A percentile compares a stretch with the other conserved stretches of the same genome.
These are phyloP conservation scores for Nibea albiflora DNA, from an alignment of 2,113 vertebrate genomes.

Conservation along the genomic window DNA sequence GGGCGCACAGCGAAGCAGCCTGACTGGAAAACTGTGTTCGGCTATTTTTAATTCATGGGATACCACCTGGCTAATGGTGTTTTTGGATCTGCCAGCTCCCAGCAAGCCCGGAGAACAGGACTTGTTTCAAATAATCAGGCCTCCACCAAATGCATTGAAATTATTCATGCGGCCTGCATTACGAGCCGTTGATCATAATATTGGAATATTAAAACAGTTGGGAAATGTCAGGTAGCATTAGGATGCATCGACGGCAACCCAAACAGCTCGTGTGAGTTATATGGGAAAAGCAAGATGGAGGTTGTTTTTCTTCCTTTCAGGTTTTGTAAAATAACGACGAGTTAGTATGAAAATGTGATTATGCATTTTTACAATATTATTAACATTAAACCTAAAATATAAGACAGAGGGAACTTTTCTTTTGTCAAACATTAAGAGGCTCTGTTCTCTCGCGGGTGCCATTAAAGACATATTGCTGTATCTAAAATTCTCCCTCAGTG, in stretches of 20 bases:
- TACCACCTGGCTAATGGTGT: conserved; percentile 96
- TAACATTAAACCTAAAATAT: not conserved
- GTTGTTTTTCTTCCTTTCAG: not conserved
- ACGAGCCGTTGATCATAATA: conserved; percentile 77
- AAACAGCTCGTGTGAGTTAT: conserved; percentile 50
- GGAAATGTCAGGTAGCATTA: conserved; percentile 77
- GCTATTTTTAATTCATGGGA: conserved; percentile 97
- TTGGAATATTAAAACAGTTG: conserved; percentile 77
- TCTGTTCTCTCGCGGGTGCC: too few species aligned
- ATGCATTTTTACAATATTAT: not conserved
- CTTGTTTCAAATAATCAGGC: conserved; percentile 82
- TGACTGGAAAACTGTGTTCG: conserved; percentile 94
- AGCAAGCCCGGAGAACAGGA: conserved; percentile 75
- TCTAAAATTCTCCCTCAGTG: conserved; percentile 56
- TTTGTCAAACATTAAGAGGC: conserved; percentile 43
- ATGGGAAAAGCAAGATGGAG: not conserved
- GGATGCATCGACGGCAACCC: conserved; percentile 47
- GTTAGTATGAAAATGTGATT: not conserved
- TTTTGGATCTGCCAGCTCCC: conserved; percentile 90
- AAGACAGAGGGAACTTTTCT: conserved; percentile 30
- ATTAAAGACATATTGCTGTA: conserved; percentile 62
- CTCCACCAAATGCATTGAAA: conserved; percentile 76
- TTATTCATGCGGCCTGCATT: conserved; percentile 83
- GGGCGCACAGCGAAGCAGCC: conserved; percentile 70
- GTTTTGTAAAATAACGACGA: not conserved